A percentile compares a stretch with the other conserved stretches of the same genome.
phyloP scores from a whole-genome alignment of 2,888 invertebrate genomes.

The Crepidodera aurea region DNA sequence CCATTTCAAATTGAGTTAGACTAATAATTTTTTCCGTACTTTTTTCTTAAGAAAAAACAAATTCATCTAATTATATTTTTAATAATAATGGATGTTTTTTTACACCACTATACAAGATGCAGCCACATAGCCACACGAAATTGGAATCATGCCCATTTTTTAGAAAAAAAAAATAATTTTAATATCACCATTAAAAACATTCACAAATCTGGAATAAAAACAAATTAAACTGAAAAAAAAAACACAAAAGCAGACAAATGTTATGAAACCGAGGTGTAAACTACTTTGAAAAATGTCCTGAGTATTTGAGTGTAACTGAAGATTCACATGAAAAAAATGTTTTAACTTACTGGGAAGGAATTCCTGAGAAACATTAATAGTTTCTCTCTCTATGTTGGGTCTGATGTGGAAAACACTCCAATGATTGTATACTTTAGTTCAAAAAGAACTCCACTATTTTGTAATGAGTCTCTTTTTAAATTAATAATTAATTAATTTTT shows the following conservation, averaged over 20 bases:
- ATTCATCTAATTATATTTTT: too few relatives aligned
- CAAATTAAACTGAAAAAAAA: constrained; percentile 2
- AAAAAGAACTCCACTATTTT: constrained; percentile 14
- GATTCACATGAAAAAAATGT: constrained; percentile 36
- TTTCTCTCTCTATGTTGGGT: constrained; percentile 40
- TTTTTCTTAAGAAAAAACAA: too few relatives aligned
- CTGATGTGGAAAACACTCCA: constrained; percentile 34
- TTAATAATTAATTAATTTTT: neutral
- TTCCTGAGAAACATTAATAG: constrained; percentile 45
- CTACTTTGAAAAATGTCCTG: constrained; percentile 38
- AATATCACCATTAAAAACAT: constrained; percentile 9
- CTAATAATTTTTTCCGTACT: too few relatives aligned
- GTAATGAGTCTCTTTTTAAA: neutral
- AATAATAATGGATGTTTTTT: too few relatives aligned
- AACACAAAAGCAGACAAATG: constrained; percentile 29
- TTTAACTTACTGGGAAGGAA: constrained; percentile 40
- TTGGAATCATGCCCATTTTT: too few relatives aligned
- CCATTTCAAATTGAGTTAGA: too few relatives aligned
- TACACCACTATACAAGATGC: too few relatives aligned
- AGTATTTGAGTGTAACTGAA: constrained; percentile 30
- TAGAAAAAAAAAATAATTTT: neutral
- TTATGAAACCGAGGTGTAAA: constrained; percentile 24
- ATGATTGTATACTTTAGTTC: constrained; percentile 35
- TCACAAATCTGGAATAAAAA: constrained; percentile 11
- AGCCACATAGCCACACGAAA: too few relatives aligned